phyloP scores from a whole-genome alignment of 2,113 vertebrate species.

The Chionodraco myersi region DNA sequence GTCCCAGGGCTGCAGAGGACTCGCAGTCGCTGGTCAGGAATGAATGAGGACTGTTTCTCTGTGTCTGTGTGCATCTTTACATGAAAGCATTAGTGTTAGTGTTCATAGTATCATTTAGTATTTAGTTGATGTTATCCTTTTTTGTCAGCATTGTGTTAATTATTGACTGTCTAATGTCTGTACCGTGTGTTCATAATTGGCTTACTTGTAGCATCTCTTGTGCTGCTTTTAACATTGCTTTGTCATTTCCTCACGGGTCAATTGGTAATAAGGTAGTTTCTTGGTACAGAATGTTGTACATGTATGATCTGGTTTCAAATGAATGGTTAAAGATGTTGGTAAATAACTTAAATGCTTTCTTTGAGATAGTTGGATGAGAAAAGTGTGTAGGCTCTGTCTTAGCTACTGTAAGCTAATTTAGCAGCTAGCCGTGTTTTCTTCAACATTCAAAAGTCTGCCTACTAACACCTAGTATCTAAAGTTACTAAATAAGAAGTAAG shows the following conservation, averaged over 20 bases:
- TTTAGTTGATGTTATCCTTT: not conserved
- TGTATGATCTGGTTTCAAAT: not conserved
- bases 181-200: not conserved
- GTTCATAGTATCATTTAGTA: not conserved
- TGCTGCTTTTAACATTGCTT: not conserved
- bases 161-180: not conserved
- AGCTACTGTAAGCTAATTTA: not conserved
- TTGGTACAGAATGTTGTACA: not conserved
- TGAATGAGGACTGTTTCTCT: conserved; percentile 44
- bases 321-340: not conserved
- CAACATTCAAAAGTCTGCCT: not conserved
- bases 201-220: not conserved
- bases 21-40: conserved; percentile 46
- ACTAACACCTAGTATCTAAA: not conserved
- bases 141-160: not conserved
- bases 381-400: not conserved
- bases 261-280: not conserved
- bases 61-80: conserved; percentile 8
- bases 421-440: not conserved
- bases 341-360: not conserved
- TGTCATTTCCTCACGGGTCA: not conserved
- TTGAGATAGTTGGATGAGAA: not conserved
- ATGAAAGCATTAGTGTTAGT: conserved; percentile 6
- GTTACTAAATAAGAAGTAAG: not conserved
- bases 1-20: conserved; percentile 45